Base-by-base conservation (phyloP, 2,888 invertebrate genomes). In the Heliconius erato region DNA sequence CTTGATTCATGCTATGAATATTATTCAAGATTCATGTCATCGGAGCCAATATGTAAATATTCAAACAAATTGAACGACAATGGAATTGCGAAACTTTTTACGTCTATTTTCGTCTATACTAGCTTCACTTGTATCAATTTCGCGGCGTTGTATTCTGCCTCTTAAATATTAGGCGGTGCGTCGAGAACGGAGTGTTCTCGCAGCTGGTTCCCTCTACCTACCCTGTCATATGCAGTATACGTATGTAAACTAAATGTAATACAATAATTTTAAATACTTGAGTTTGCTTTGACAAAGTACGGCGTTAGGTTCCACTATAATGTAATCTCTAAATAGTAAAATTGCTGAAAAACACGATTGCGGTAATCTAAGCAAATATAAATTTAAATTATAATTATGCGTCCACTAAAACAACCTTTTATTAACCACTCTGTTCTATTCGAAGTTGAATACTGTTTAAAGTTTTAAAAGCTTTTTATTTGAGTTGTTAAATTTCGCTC, bases 381-480 rank as follows among this genome's bases (percentile, higher is more conserved):
- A 14, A 67, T 67, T 67, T 28, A 28, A 65, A 65, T 65, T 65
- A 65, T 14, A 54, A 54, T 54, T 54, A 26, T 67, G 67, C 12
- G 28, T 26, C 16, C 67, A 26, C 7, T 65, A 26, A 65, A 65
- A 65, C n/a, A n/a, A 63, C 11, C n/a, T 23, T 63, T 63, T n/a
- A 63, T 63, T 65, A 26, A 65, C 11, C 65, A 67, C 28, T 28
- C 35, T 35, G 35, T 23, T 35, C 35, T 69, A 40, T 35, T 69
- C 40, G n/a, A 71, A 35, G 35, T 71, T 23, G 12, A 71, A 71
- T 12, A 71, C 23, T n/a, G 40, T n/a, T 35, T 67, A 28, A 67
- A 67, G 67, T 67, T 67, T 67, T 35, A 69, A 69, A 16, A 35
- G 69, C 35, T 69, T 69, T 69, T 69, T 23, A 35, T 69, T 69